phyloP scores from a whole-genome alignment of 2,797 vertebrate genomes.

The Falco naumanni region DNA sequence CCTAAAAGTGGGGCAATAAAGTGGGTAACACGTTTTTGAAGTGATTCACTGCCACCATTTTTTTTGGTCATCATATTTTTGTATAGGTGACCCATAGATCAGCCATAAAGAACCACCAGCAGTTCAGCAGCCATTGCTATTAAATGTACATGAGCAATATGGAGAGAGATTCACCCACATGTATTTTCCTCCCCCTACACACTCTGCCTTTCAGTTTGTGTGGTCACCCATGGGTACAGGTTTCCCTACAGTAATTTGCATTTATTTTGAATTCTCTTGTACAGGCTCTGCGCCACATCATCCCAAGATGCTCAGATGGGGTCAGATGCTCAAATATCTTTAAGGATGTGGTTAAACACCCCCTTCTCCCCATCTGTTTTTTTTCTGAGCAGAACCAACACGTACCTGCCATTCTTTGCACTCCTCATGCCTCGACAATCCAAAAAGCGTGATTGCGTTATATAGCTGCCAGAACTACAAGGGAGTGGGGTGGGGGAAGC shows the following conservation, averaged over 20 bases:
- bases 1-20: not conserved
- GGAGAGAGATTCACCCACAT: not conserved
- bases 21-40: not conserved
- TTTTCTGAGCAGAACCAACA: conserved; percentile 3
- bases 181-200: not conserved
- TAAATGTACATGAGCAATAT: not conserved
- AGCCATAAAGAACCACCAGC: not conserved
- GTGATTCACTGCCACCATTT: not conserved
- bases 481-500: not conserved
- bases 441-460: conserved; percentile 92
- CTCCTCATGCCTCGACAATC: conserved; percentile 87
- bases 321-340: not conserved
- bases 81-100: not conserved
- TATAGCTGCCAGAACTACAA: conserved; percentile 97
- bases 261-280: not conserved
- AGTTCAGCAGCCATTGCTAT: not conserved
- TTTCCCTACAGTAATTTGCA: not conserved
- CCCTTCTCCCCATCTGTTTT: not conserved
- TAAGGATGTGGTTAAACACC: not conserved
- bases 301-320: not conserved
- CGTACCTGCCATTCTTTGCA: conserved; percentile 98
- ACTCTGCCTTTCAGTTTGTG: not conserved
- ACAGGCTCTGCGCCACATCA: not conserved
- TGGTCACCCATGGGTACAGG: not conserved
- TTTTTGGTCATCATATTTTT: not conserved